Evolutionary conservation across 1,140 invertebrate genomes (phyloP).

Genomic region (Brachionus calyciflorus): DNA sequence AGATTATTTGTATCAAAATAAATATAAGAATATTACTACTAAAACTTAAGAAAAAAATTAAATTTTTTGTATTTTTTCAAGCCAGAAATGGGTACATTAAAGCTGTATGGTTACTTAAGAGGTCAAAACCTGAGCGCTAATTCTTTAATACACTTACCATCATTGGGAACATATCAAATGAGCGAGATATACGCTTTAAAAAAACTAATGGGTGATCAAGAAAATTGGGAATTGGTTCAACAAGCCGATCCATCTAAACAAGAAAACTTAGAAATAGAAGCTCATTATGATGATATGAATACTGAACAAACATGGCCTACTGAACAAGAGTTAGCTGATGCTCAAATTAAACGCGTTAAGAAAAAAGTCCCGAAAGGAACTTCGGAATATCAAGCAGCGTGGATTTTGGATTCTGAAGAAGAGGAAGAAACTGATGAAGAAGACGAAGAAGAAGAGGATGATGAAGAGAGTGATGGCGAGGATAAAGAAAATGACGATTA

Average conservation of each 20-base stretch:
- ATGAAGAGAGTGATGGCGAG: slow-evolving; percentile 46
- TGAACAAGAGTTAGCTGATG: slow-evolving; percentile 77
- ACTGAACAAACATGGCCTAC: slow-evolving; percentile 94
- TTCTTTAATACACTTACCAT: slow-evolving; percentile 80
- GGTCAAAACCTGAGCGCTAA: slow-evolving; percentile 75
- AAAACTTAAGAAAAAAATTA: too few relatives aligned
- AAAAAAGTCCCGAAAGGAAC: slow-evolving; percentile 87
- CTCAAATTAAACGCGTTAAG: slow-evolving; percentile 67
- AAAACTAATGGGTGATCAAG: slow-evolving; percentile 69
- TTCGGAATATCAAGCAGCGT: slow-evolving; percentile 92
- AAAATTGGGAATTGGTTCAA: slow-evolving; percentile 62
- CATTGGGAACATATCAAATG: slow-evolving; percentile 88
- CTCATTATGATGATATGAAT: slow-evolving; percentile 82
- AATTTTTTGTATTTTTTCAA: slow-evolving; percentile 49
- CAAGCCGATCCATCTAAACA: slow-evolving; percentile 68
- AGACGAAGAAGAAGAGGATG: slow-evolving; percentile 46
- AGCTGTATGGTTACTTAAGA: slow-evolving; percentile 79
- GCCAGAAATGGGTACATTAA: slow-evolving; percentile 69
- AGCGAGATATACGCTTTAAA: slow-evolving; percentile 70
- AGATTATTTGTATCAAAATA: too few relatives aligned
- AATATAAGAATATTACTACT: too few relatives aligned
- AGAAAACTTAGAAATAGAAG: slow-evolving; percentile 75
- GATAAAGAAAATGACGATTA: slow-evolving; percentile 48
- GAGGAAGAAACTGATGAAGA: slow-evolving; percentile 50
- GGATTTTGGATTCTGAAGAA: slow-evolving; percentile 73